A percentile compares a stretch with the other conserved stretches of the same genome.
These are phyloP conservation scores for Drosophila acutilabella DNA, from an alignment of 2,888 invertebrate species.

Conservation along the genomic window DNA sequence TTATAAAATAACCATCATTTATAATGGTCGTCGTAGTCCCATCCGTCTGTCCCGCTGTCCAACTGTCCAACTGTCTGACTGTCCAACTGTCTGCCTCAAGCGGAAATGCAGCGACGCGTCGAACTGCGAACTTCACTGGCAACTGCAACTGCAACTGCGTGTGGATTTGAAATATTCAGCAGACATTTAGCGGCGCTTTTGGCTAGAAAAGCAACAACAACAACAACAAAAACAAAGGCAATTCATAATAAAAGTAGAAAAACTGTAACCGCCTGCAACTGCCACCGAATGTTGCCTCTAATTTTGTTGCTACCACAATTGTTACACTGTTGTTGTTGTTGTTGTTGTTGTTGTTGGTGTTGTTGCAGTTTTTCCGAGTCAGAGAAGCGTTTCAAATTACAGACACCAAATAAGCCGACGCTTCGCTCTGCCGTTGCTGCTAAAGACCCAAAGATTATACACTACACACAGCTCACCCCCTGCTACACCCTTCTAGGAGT, in stretches of 20 bases:
- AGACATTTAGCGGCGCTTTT: conserved; percentile 77
- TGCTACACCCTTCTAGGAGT: not conserved
- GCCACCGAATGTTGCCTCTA: conserved; percentile 32
- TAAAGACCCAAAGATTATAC: conserved; percentile 41
- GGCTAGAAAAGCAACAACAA: conserved; percentile 37
- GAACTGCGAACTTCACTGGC: conserved; percentile 40
- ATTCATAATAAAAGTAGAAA: conserved; percentile 11
- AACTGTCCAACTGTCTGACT: conserved; percentile 17
- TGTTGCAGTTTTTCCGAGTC: conserved; percentile 72
- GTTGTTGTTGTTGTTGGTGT: conserved; percentile 8
- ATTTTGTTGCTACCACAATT: conserved; percentile 2
- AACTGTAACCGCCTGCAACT: conserved; percentile 16
- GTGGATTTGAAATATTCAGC: conserved; percentile 68
- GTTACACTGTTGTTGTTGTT: not conserved
- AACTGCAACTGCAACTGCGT: conserved; percentile 53
- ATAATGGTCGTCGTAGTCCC: conserved; percentile 60
- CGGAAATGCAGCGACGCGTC: conserved; percentile 65
- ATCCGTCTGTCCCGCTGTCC: not conserved
- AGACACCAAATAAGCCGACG: conserved; percentile 82
- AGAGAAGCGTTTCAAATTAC: conserved; percentile 83
- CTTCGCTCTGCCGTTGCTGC: conserved; percentile 45
- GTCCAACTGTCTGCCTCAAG: conserved; percentile 46
- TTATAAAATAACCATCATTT: conserved; percentile 79
- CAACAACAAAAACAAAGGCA: conserved; percentile 2
- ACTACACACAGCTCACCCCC: not conserved